A percentile compares a stretch with the other conserved stretches of the same genome.
Evolutionary conservation across 2,888 invertebrate species (phyloP).

Genomic region (Bembecia ichneumoniformis): DNA sequence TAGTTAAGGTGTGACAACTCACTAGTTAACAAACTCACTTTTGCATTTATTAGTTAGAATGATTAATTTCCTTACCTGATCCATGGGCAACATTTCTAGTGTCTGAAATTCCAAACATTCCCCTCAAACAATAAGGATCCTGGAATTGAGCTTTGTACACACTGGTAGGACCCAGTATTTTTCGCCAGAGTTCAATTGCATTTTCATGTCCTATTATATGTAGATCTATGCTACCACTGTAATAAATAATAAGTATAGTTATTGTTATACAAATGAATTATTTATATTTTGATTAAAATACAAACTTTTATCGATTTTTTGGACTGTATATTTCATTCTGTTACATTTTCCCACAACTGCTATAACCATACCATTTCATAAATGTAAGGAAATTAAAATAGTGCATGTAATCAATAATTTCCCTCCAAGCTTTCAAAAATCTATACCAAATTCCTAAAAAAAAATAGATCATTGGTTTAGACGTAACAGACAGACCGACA

Average conservation of each 20-base stretch:
- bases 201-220: conserved; percentile 83
- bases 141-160: conserved; percentile 84
- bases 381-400: too few relatives aligned
- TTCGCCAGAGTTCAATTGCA: conserved; percentile 86
- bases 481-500: too few relatives aligned
- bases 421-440: too few relatives aligned
- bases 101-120: conserved; percentile 90
- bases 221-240: conserved; percentile 87
- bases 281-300: conserved; percentile 1
- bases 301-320: background rate
- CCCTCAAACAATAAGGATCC: conserved; percentile 84
- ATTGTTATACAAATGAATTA: background rate
- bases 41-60: too few relatives aligned
- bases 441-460: too few relatives aligned
- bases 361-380: too few relatives aligned
- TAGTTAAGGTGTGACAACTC: too few relatives aligned
- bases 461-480: too few relatives aligned
- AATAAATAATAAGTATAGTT: conserved; percentile 22
- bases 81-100: conserved; percentile 96
- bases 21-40: too few relatives aligned
- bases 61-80: conserved; percentile 75
- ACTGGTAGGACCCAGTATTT: conserved; percentile 92
- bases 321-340: background rate
- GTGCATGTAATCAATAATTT: too few relatives aligned
- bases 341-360: too few relatives aligned